Evolutionary conservation across 2,888 invertebrate species (phyloP), one percentile per base, ranked within the genome.

Genomic region (Microchrysa polita): DNA sequence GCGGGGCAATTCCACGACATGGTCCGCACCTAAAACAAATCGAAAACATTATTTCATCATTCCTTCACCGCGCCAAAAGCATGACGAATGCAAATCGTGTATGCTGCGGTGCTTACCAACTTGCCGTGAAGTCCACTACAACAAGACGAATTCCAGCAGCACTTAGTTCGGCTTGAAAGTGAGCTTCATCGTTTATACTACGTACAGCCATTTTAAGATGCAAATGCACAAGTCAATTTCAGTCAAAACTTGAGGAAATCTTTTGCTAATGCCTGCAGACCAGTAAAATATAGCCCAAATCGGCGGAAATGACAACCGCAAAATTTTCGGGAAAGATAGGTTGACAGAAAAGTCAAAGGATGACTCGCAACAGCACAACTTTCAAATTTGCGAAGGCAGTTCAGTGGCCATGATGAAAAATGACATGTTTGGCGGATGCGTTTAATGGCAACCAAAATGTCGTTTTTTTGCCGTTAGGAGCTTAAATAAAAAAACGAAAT

Each of bases 91-190:
- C 44, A 48, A 52, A 18, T 48, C 23, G 12, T 53, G n/a, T n/a
- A 48, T 67, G 22, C 53, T 12, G 69, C 40, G 23, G 52, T 44
- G 67, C 77, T 78, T 79, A 96, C 97, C 97, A 97, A 80, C 91
- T 92, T 72, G 97, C 97, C 77, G 95, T 96, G 83, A 95, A 98
- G 86, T 98, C 97, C 5, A 94, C 97, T 59, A 98, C 94, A 59
- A 97, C 96, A 57, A 98, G 87, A 83, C 94, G 95, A 4, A 92
- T 89, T 12, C 95, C 93, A 14, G 96, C 96, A 78, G 88, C 90
- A n/a, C 90, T 86, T 84, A 97, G 87, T 87, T 96, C 95, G 4
- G 89, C 85, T 80, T 92, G 91, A 81, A 95, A 95, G 83, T 94
- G 92, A 18, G 89, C 86, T 83, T 85, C 84, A 78, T 85, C 84